Conservation (phyloP, 1,140 invertebrate genomes). For the Magallana gigas region DNA sequence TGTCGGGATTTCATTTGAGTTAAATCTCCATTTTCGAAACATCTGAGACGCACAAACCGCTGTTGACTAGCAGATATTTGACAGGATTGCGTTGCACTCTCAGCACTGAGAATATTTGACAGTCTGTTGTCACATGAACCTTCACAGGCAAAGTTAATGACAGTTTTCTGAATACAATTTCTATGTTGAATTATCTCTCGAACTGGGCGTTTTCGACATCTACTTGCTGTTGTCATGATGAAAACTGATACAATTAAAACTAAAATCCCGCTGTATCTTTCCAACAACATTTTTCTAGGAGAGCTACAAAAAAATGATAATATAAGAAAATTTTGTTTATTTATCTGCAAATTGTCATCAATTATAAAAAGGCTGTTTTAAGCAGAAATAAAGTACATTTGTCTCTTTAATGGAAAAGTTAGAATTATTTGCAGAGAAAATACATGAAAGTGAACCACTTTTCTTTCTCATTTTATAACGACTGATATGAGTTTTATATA, state of each 20-base stretch:
- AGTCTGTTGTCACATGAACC: conserved; percentile 8
- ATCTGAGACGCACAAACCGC: neutral
- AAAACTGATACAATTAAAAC: neutral
- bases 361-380: no score
- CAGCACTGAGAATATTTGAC: neutral
- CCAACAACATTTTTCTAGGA: neutral
- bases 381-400: no score
- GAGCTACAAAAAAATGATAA: no score
- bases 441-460: no score
- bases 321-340: no score
- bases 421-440: no score
- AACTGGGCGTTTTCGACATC: conserved; percentile 1
- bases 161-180: conserved; percentile 1
- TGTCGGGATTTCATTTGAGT: neutral
- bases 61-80: neutral
- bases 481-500: no score
- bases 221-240: neutral
- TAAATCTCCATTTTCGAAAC: conserved; percentile 23
- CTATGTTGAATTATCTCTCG: neutral
- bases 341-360: no score
- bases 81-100: conserved; percentile 4
- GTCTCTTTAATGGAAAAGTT: no score
- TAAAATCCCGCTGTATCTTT: neutral
- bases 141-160: neutral
- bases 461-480: no score